Base-by-base conservation (phyloP, 2,888 invertebrate species). In the Chouioia cunea region DNA sequence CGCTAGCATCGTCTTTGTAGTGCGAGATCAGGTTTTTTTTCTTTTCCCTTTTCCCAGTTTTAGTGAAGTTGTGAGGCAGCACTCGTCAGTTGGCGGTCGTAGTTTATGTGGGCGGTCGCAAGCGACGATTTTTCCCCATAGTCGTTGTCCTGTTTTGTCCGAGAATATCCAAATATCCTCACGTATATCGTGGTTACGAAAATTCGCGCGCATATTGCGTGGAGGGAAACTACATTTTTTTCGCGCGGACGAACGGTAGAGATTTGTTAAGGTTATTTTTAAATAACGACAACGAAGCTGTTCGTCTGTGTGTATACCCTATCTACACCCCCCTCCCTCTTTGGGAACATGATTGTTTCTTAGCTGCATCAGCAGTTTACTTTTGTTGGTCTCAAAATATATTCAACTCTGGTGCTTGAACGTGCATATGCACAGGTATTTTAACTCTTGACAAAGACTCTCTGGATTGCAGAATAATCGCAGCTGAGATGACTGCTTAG, bases 231-330 rank as follows among this genome's bases (percentile, higher is more conserved):
- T 36, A 12, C 36, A 3, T 36, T 54, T 16, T 15, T 63, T 6
- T 16, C 18, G 2, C 20, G 27, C 16, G 23, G n/a, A 4, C 6
- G 47, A 12, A 0, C 20, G 46, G 16, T 22, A 14, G n/a, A 52
- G 4, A 58, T 59, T 67, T 71, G 36, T 36, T 47, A 58, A 71
- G 71, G 63, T 71, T 71, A 71, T 67, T 71, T 71, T 67, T 64
- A 59, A 36, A 36, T 36, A 36, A 36, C 36, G 36, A 36, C 36
- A 36, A 36, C 36, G 36, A 36, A 36, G 6, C 36, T 36, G 36
- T 6, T 12, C 1, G 36, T 36, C 36, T 12, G 36, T 36, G 1
- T 36, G 36, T 36, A 12, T 12, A 27, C 3, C 12, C 10, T 36
- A n/a, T n/a, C 16, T 56, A 36, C 20, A 52, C 22, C 18, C 20